A percentile compares a stretch with the other conserved stretches of the same genome.
These are phyloP conservation scores for Tursiops truncatus DNA, from an alignment of 2,113 vertebrate genomes.

Conservation along the genomic window DNA sequence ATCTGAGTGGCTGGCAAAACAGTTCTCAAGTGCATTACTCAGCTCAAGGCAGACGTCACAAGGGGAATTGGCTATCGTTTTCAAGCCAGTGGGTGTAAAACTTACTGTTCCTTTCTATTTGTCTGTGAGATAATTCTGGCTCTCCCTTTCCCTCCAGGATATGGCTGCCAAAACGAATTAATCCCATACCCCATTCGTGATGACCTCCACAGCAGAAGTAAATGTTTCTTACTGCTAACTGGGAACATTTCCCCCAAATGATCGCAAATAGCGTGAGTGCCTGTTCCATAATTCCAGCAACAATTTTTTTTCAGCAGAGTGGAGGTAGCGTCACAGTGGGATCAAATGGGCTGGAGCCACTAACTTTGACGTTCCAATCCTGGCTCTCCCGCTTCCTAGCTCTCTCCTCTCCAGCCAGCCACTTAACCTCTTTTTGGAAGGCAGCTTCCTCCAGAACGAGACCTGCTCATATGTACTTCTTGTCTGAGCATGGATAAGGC, in stretches of 20 bases:
- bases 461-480: neutral
- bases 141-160: slow-evolving; percentile 31
- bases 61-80: slow-evolving; percentile 25
- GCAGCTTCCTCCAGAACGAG: neutral
- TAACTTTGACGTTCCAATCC: neutral
- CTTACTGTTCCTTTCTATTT: slow-evolving; percentile 57
- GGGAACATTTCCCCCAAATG: neutral
- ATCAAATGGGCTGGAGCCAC: neutral
- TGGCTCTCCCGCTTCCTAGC: neutral
- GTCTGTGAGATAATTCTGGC: slow-evolving; percentile 69
- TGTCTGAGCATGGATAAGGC: neutral
- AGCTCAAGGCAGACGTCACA: slow-evolving; percentile 34
- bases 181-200: slow-evolving; percentile 49
- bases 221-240: slow-evolving; percentile 35
- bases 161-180: slow-evolving; percentile 57
- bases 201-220: slow-evolving; percentile 55
- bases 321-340: neutral
- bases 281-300: slow-evolving; percentile 19
- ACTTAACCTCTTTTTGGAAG: neutral
- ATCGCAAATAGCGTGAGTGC: neutral
- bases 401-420: neutral
- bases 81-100: slow-evolving; percentile 23
- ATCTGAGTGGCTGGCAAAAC: neutral
- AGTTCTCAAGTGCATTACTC: slow-evolving; percentile 44
- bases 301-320: neutral